Conservation (phyloP, 2,797 vertebrate genomes). For the Adelosebastes latens region DNA sequence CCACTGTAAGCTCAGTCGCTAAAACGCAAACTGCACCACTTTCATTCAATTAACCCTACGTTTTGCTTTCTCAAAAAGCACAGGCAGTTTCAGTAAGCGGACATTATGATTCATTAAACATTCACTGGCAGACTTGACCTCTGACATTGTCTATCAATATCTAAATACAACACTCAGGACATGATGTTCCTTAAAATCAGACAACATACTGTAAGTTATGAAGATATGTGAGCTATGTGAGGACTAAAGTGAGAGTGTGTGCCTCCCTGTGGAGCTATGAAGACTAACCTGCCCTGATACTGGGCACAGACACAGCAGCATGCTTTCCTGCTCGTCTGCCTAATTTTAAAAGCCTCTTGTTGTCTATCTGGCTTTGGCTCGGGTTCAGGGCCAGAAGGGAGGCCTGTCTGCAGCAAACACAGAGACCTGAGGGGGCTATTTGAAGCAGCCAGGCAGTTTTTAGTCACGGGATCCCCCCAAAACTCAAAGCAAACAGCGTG, state of each 20-base stretch:
- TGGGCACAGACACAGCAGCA: conserved; percentile 26
- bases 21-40: conserved; percentile 3
- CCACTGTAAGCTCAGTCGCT: not conserved
- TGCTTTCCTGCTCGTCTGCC: conserved; percentile 35
- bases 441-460: conserved; percentile 54
- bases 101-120: not conserved
- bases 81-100: not conserved
- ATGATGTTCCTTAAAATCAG: conserved; percentile 21
- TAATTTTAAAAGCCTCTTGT: conserved; percentile 52
- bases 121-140: not conserved
- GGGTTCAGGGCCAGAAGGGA: conserved; percentile 30
- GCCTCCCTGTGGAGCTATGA: conserved; percentile 57
- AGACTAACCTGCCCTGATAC: conserved; percentile 49
- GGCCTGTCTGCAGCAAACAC: conserved; percentile 60
- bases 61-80: conserved; percentile 1
- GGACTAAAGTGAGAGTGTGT: conserved; percentile 48
- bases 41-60: not conserved
- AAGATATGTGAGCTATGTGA: conserved; percentile 62
- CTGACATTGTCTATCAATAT: conserved; percentile 3
- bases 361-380: conserved; percentile 41
- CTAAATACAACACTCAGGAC: conserved; percentile 9
- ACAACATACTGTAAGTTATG: conserved; percentile 38
- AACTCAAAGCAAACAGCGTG: conserved; percentile 59
- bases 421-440: conserved; percentile 46
- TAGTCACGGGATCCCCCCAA: conserved; percentile 50